These are phyloP conservation scores for Buathra laborator DNA, from an alignment of 2,888 invertebrate genomes.

Conservation along the genomic window DNA sequence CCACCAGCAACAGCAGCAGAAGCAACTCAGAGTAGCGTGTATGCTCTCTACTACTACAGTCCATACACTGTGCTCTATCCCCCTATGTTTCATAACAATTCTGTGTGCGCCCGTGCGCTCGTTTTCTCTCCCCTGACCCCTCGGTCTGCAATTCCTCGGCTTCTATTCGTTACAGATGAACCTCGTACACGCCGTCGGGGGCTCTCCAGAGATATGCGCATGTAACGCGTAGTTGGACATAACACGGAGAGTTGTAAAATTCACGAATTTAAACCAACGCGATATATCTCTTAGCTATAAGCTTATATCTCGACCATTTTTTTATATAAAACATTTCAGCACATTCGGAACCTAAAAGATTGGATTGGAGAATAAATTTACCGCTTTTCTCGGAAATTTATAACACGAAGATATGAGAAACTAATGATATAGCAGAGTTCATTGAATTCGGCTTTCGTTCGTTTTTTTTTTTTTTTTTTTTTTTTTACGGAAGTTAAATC, in stretches of 20 bases:
- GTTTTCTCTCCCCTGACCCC: constrained; percentile 41
- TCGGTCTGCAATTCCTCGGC: constrained; percentile 28
- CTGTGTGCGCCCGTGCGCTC: constrained; percentile 49
- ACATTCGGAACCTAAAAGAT: no score
- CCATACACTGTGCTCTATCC: constrained; percentile 26
- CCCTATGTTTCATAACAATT: constrained; percentile 71
- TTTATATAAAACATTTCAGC: not conserved
- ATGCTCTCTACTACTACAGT: constrained; percentile 33
- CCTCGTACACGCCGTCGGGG: constrained; percentile 37
- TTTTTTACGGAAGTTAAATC: no score
- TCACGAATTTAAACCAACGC: constrained; percentile 28
- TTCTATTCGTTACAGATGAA: constrained; percentile 67
- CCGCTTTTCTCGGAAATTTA: no score
- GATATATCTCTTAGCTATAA: not conserved
- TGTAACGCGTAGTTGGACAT: constrained; percentile 36
- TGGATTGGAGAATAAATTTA: no score
- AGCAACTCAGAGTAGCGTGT: constrained; percentile 60
- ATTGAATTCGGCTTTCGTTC: no score
- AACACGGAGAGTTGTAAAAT: constrained; percentile 29
- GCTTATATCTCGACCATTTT: not conserved
- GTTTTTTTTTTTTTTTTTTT: no score
- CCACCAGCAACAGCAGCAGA: constrained; percentile 8
- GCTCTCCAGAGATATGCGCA: constrained; percentile 58
- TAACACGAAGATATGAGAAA: no score
- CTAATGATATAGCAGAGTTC: no score